Conservation (phyloP, 2,888 invertebrate species). For the Andrena bicolor region DNA sequence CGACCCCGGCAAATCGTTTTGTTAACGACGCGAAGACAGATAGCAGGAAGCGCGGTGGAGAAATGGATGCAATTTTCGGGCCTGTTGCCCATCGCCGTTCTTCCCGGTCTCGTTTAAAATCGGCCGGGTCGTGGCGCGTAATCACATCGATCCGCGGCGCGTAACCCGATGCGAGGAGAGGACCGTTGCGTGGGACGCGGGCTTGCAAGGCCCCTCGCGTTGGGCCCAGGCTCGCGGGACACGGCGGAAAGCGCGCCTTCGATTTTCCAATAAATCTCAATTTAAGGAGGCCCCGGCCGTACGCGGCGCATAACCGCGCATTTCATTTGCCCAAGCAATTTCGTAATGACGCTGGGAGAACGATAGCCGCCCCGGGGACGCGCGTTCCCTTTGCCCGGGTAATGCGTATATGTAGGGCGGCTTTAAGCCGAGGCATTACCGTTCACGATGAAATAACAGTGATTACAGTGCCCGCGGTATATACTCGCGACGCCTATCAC, state of each 20-base stretch:
- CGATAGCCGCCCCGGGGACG: conserved; percentile 79
- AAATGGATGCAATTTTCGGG: conserved; percentile 29
- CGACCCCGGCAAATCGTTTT: background rate
- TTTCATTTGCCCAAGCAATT: conserved; percentile 82
- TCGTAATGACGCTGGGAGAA: conserved; percentile 81
- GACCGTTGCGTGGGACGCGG: too few species aligned
- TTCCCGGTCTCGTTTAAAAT: conserved; percentile 15
- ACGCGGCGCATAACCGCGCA: conserved; percentile 67
- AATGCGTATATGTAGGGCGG: conserved; percentile 81
- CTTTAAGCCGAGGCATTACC: conserved; percentile 80
- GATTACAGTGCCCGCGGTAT: conserved; percentile 77
- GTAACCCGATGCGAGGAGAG: conserved; percentile 47
- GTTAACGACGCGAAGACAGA: background rate
- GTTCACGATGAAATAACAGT: conserved; percentile 82
- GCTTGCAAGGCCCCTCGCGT: too few species aligned
- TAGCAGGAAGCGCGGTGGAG: conserved; percentile 11
- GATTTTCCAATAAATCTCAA: conserved; percentile 83
- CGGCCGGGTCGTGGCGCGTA: background rate
- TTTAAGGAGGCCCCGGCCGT: conserved; percentile 67
- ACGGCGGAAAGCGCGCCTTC: conserved; percentile 60
- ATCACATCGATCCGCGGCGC: conserved; percentile 11
- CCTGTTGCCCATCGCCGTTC: background rate
- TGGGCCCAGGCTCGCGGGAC: background rate
- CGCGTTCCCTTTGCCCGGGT: conserved; percentile 70
- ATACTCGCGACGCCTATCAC: conserved; percentile 71